phyloP scores from a whole-genome alignment of 1,140 invertebrate species.

The Aculops lycopersici region DNA sequence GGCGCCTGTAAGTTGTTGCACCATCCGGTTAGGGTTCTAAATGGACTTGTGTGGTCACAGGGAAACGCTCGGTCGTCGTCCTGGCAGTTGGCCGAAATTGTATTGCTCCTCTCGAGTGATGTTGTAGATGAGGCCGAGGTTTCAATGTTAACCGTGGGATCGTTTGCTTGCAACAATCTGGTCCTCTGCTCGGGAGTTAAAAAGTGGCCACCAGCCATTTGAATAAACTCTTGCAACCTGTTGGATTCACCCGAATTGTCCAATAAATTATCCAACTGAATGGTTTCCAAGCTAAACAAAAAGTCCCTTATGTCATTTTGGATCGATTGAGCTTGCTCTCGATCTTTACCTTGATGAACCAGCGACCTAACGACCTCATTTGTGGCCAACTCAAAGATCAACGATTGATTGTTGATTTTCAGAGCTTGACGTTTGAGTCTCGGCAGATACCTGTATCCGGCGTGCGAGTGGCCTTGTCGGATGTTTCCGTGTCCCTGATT shows the following conservation, averaged over 20 bases:
- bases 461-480: slow-evolving; percentile 3
- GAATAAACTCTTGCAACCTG: neutral
- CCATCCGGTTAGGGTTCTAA: slow-evolving; percentile 44
- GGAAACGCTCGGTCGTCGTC: slow-evolving; percentile 19
- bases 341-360: slow-evolving; percentile 10
- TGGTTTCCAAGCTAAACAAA: slow-evolving; percentile 2
- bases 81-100: neutral
- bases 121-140: too few relatives aligned
- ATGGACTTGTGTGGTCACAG: slow-evolving; percentile 45
- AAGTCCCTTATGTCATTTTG: slow-evolving; percentile 2
- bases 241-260: neutral
- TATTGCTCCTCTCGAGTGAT: too few relatives aligned
- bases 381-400: slow-evolving; percentile 54
- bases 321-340: slow-evolving; percentile 3
- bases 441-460: slow-evolving; percentile 33
- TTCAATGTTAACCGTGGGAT: slow-evolving; percentile 1
- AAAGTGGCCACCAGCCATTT: neutral
- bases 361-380: slow-evolving; percentile 29
- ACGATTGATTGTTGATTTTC: slow-evolving; percentile 43
- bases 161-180: neutral
- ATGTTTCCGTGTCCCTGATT: neutral
- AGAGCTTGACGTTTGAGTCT: slow-evolving; percentile 49
- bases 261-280: slow-evolving; percentile 4
- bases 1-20: slow-evolving; percentile 70
- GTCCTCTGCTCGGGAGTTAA: neutral